phyloP scores from a whole-genome alignment of 2,888 invertebrate species.

The Girardia tigrina region DNA sequence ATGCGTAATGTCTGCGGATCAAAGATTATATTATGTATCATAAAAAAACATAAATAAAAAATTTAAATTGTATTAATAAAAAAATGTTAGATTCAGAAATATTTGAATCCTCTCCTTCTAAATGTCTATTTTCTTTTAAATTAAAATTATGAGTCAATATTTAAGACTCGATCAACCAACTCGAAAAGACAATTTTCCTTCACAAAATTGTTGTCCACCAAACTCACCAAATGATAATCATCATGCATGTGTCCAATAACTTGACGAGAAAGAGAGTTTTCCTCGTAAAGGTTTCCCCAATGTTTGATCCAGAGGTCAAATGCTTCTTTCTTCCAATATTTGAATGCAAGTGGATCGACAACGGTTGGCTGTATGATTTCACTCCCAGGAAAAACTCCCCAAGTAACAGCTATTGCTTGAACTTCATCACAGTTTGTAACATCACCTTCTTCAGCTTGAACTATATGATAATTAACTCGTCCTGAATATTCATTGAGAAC shows the following conservation, averaged over 20 bases:
- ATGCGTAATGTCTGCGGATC: too few species aligned
- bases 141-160: not conserved
- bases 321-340: slow-evolving; percentile 56
- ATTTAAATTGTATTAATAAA: too few species aligned
- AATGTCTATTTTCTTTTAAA: too few species aligned
- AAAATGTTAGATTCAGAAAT: too few species aligned
- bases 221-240: slow-evolving; percentile 54
- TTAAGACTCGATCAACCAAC: slow-evolving; percentile 45
- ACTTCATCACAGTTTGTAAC: slow-evolving; percentile 53
- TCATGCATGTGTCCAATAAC: slow-evolving; percentile 51
- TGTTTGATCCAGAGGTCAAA: slow-evolving; percentile 54
- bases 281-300: slow-evolving; percentile 53
- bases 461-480: slow-evolving; percentile 55
- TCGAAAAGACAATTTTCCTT: slow-evolving; percentile 53
- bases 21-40: too few species aligned
- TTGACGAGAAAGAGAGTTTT: slow-evolving; percentile 47
- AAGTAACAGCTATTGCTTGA: slow-evolving; percentile 55
- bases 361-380: slow-evolving; percentile 57
- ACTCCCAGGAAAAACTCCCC: slow-evolving; percentile 56
- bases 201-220: slow-evolving; percentile 56
- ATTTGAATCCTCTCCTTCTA: too few species aligned
- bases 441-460: slow-evolving; percentile 50
- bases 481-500: slow-evolving; percentile 51
- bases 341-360: slow-evolving; percentile 55
- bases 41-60: too few species aligned